These are phyloP conservation scores for Lymantria monacha DNA, from an alignment of 2,888 invertebrate genomes.

Conservation along the genomic window DNA sequence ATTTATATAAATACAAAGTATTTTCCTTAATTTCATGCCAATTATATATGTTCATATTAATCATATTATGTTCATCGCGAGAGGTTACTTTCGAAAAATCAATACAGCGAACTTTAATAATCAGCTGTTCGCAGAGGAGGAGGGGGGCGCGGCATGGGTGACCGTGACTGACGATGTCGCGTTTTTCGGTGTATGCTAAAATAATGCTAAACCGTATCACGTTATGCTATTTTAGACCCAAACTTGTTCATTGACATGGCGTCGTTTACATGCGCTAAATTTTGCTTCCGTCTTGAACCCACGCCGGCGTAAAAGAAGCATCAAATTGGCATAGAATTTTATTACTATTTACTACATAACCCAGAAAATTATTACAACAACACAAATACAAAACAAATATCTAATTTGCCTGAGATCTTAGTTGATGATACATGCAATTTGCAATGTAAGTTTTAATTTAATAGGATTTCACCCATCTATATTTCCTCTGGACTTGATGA, in stretches of 20 bases:
- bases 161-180: constrained; percentile 65
- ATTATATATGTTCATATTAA: constrained; percentile 19
- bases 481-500: too few relatives aligned
- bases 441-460: too few relatives aligned
- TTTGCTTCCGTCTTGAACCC: background rate
- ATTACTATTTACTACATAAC: too few relatives aligned
- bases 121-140: constrained; percentile 76
- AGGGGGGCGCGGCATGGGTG: constrained; percentile 64
- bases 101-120: constrained; percentile 76
- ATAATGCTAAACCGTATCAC: constrained; percentile 34
- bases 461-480: too few relatives aligned
- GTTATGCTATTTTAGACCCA: constrained; percentile 34
- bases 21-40: constrained; percentile 18
- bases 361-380: too few relatives aligned
- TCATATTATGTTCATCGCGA: constrained; percentile 39
- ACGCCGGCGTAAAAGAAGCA: background rate
- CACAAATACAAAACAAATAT: too few relatives aligned
- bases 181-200: constrained; percentile 45
- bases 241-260: background rate
- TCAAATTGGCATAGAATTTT: too few relatives aligned
- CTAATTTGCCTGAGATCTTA: too few relatives aligned
- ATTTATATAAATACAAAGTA: constrained; percentile 34
- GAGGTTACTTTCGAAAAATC: constrained; percentile 78
- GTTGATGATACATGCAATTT: too few relatives aligned
- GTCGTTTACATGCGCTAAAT: background rate